These are phyloP conservation scores for Galaxea fascicularis DNA, from an alignment of 92 coral and sea anemone genomes.

Conservation along the genomic window DNA sequence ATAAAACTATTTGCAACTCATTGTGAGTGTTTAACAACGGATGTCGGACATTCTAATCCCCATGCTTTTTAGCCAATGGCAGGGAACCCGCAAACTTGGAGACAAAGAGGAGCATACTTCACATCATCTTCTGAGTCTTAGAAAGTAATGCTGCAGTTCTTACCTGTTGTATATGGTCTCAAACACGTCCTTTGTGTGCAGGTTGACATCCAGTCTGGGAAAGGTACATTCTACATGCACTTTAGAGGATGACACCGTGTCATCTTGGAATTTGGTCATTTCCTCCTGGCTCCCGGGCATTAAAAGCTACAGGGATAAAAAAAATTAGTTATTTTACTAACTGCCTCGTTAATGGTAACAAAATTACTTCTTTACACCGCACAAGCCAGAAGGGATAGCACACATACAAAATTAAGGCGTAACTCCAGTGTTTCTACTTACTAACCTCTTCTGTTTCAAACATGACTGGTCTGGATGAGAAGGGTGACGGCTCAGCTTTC, in stretches of 20 bases:
- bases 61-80: no score
- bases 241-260: slow-evolving; percentile 80
- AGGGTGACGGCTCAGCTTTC: slow-evolving; percentile 95
- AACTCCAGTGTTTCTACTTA: no score
- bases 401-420: no score
- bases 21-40: no score
- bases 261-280: slow-evolving; percentile 91
- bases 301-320: slow-evolving; percentile 71
- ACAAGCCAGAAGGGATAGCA: no score
- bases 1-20: background rate
- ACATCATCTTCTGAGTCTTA: no score
- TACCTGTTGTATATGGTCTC: slow-evolving; percentile 96
- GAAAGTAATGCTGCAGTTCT: background rate
- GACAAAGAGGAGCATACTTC: no score
- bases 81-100: no score
- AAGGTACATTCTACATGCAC: slow-evolving; percentile 85
- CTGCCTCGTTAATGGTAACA: background rate
- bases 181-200: slow-evolving; percentile 87
- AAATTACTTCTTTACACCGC: no score
- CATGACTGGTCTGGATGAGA: slow-evolving; percentile 99
- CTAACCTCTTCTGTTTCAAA: slow-evolving; percentile 95
- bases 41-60: no score
- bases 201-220: slow-evolving; percentile 89
- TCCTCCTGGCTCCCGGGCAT: slow-evolving; percentile 96
- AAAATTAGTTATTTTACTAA: background rate